A percentile compares a stretch with the other conserved stretches of the same genome.
phyloP scores from a whole-genome alignment of 2,797 vertebrate species.

The Channallabes apus region DNA sequence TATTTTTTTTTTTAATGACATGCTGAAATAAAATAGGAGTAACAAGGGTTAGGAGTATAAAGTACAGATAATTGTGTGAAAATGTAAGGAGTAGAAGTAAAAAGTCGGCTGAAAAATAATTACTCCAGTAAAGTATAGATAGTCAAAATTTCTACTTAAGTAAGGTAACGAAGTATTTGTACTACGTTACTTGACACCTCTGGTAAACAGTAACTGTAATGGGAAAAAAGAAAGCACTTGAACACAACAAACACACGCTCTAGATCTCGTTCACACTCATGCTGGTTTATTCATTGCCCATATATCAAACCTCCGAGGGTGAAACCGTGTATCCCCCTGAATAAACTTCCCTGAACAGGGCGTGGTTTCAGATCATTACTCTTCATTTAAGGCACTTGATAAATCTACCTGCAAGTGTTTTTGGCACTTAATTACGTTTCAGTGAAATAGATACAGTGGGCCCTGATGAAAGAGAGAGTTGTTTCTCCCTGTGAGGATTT shows the following conservation, averaged over 20 bases:
- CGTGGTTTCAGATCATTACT: conserved; percentile 3
- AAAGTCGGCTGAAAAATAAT: no score
- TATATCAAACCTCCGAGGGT: conserved; percentile 5
- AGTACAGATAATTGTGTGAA: no score
- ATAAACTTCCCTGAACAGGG: conserved; percentile 4
- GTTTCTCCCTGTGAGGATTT: not conserved
- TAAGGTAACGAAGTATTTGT: no score
- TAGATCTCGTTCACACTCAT: not conserved
- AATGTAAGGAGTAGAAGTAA: no score
- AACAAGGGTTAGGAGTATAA: no score
- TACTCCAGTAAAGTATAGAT: no score
- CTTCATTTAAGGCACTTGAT: conserved; percentile 18
- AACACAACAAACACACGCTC: not conserved
- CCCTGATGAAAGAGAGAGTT: not conserved
- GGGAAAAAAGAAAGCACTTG: not conserved
- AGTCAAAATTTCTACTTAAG: no score
- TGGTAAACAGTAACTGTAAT: not conserved
- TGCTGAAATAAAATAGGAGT: no score
- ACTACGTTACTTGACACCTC: no score
- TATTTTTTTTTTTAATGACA: no score
- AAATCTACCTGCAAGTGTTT: conserved; percentile 15
- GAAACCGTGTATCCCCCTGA: not conserved
- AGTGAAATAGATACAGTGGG: conserved; percentile 3
- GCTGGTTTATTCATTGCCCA: not conserved
- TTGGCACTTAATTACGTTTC: not conserved